These are phyloP conservation scores for Proterorhinus semilunaris DNA, from an alignment of 2,113 vertebrate species.

Conservation along the genomic window DNA sequence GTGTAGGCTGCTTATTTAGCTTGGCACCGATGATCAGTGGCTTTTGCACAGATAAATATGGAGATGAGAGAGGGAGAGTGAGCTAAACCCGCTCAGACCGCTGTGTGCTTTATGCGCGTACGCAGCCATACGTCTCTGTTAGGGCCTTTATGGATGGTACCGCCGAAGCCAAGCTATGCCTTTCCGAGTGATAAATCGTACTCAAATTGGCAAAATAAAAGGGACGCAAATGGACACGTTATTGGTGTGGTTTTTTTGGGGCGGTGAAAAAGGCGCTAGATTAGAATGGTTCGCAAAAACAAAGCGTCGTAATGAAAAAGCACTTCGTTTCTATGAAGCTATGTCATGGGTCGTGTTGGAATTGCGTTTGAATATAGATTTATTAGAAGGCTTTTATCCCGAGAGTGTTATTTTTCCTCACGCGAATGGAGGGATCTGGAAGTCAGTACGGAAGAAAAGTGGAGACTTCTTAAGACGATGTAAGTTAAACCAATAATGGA, in stretches of 20 bases:
- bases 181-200: slow-evolving; percentile 4
- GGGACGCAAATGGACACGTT: neutral
- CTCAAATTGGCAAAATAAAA: neutral
- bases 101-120: neutral
- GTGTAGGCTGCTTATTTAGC: slow-evolving; percentile 12
- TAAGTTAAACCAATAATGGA: too few relatives aligned
- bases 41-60: slow-evolving; percentile 10
- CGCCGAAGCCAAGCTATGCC: neutral
- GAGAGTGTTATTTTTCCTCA: neutral
- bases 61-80: slow-evolving; percentile 2
- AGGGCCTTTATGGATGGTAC: slow-evolving; percentile 8
- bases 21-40: slow-evolving; percentile 17
- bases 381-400: slow-evolving; percentile 1
- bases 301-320: neutral
- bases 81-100: slow-evolving; percentile 8
- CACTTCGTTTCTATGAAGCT: neutral
- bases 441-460: too few relatives aligned
- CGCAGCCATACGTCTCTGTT: neutral
- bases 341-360: neutral
- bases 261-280: neutral
- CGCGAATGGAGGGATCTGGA: too few relatives aligned
- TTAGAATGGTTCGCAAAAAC: neutral
- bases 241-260: slow-evolving; percentile 3
- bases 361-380: neutral
- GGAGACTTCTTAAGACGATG: too few relatives aligned